Conservation (phyloP, 2,888 invertebrate genomes). For the Papilio demoleus region DNA sequence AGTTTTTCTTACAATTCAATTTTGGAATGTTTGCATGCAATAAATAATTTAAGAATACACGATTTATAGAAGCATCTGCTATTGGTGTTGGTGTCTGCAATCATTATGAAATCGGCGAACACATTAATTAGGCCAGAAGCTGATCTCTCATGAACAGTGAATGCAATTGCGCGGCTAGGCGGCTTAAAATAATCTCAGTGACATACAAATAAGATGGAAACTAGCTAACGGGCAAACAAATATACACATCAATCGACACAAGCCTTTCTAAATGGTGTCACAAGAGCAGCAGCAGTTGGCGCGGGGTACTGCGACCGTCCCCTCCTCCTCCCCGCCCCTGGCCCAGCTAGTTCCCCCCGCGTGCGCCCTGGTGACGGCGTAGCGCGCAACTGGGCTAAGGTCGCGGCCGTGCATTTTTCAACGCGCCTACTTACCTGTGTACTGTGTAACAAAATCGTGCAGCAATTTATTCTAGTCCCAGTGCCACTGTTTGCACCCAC, state of each 20-base stretch:
- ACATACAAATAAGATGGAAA: constrained; percentile 30
- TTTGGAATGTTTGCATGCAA: neutral
- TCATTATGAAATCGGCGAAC: neutral
- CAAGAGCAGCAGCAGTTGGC: constrained; percentile 47
- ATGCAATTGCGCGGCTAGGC: constrained; percentile 11
- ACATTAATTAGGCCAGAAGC: neutral
- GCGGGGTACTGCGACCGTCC: constrained; percentile 49
- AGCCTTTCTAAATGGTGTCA: constrained; percentile 57
- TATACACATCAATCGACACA: constrained; percentile 37
- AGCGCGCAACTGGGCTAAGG: constrained; percentile 74
- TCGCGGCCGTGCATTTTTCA: constrained; percentile 72
- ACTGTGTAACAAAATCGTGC: constrained; percentile 49
- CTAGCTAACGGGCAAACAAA: constrained; percentile 1
- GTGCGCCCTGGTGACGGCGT: constrained; percentile 46
- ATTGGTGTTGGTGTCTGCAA: neutral
- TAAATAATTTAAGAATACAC: neutral
- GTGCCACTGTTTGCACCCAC: constrained; percentile 43
- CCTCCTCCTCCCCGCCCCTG: constrained; percentile 43
- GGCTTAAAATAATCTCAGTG: constrained; percentile 23
- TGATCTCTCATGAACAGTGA: constrained; percentile 5
- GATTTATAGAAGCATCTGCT: neutral
- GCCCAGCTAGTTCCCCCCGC: constrained; percentile 48
- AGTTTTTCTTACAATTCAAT: too few species aligned
- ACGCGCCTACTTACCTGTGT: constrained; percentile 51
- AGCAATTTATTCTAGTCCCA: constrained; percentile 45